Percentiles rank a stretch among this genome's conserved stretches.
These are phyloP conservation scores for Ivindomyrus marchei DNA, from an alignment of 2,113 vertebrate species.

Conservation along the genomic window DNA sequence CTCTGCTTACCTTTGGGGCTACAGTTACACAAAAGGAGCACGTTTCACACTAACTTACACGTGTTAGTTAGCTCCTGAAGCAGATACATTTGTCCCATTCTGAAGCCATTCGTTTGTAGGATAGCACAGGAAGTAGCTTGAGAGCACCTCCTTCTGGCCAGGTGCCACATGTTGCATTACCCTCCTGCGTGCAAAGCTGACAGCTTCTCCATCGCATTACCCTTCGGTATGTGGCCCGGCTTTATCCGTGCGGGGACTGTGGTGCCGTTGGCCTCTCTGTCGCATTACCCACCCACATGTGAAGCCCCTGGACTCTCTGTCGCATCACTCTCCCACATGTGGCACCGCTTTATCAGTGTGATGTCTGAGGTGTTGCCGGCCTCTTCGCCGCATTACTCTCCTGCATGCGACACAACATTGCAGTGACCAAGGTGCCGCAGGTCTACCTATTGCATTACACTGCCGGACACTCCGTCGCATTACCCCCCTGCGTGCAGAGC, in stretches of 20 bases:
- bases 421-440: neutral
- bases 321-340: neutral
- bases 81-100: neutral
- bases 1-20: neutral
- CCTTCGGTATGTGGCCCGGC: neutral
- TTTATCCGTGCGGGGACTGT: neutral
- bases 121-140: neutral
- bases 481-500: neutral
- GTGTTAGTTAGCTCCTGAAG: neutral
- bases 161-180: conserved; percentile 8
- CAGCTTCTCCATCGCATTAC: neutral
- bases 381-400: neutral
- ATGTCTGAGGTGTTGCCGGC: neutral
- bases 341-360: neutral
- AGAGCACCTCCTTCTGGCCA: neutral
- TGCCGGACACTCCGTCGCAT: neutral
- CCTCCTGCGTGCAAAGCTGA: neutral
- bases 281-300: neutral
- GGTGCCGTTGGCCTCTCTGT: neutral
- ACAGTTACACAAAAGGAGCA: neutral
- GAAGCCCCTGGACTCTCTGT: neutral
- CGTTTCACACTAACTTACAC: conserved; percentile 5
- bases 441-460: neutral
- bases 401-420: neutral
- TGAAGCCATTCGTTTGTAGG: neutral